Evolutionary conservation across 2,113 vertebrate species (phyloP), one percentile per base, ranked within the genome.

Genomic region (Nicator chloris): DNA sequence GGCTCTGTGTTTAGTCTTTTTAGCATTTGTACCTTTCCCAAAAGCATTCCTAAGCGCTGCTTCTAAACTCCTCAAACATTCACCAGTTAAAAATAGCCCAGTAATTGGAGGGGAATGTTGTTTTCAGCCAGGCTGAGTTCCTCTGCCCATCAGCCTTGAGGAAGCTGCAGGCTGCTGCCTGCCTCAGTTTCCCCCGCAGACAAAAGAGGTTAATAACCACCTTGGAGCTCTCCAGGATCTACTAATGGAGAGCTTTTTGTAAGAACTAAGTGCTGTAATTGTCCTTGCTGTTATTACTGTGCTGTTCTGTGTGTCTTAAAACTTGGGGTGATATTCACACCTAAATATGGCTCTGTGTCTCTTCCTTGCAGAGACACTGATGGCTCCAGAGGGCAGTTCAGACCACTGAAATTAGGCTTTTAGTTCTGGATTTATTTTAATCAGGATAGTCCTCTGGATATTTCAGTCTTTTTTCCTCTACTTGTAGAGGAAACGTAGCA

Each of bases 401-500:
- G 26, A 78, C 39, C 37, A 31, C 26, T 3, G 1, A 57, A 78
- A 59, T 71, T 59, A 89, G 80, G 20, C 50, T 86, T 73, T 91
- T 70, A 54, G 65, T 77, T 93, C 53, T n/a, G 12, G 15, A 65
- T n/a, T 71, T 66, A 8, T 64, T 82, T 82, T 45, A 30, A 4
- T 56, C 0, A 0, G 54, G 28, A 15, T 79, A 60, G 61, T 44
- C 16, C 73, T 69, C 86, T 56, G 53, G 71, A 83, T 72, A 22
- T 53, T 31, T 56, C 33, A 11, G 33, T 23, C 26, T 47, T 76
- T 80, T 39, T 64, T 16, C 37, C 27, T 30, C 26, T 40, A 2
- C 40, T n/a, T 63, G 11, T 6, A 28, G n/a, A 69, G 40, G 47
- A 86, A 73, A 56, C 0, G 0, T 1, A n/a, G 26, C 5, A 0